Conservation (phyloP, 1,140 invertebrate species). For the Brachionus asplanchnoidis region DNA sequence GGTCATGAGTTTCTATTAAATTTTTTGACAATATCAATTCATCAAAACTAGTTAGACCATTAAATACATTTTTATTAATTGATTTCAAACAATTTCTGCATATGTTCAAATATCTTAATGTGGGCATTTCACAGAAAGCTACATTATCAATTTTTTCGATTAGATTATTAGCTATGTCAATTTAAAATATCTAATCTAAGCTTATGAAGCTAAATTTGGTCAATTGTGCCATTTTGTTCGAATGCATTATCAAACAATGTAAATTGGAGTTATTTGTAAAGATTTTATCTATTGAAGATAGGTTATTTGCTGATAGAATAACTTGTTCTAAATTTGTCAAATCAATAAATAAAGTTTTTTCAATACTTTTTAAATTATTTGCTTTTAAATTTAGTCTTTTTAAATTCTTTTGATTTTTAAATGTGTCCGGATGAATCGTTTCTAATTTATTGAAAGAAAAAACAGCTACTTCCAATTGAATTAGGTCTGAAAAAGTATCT, state of each 20-base stretch:
- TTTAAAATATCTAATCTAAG: neutral
- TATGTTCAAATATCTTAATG: neutral
- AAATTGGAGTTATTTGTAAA: neutral
- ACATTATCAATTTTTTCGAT: conserved; percentile 5
- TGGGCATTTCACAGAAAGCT: neutral
- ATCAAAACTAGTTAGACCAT: neutral
- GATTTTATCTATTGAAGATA: neutral
- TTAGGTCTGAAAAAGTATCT: neutral
- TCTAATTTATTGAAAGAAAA: conserved; percentile 11
- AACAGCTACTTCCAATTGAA: conserved; percentile 10
- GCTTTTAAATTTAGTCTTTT: neutral
- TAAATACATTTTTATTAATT: neutral
- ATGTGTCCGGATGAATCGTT: neutral
- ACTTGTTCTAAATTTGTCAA: neutral
- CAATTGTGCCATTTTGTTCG: neutral
- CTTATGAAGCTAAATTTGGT: conserved; percentile 9
- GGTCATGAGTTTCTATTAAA: neutral
- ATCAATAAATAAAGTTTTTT: neutral
- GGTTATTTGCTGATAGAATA: neutral
- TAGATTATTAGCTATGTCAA: conserved; percentile 10
- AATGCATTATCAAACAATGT: neutral
- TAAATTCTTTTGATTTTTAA: conserved; percentile 1
- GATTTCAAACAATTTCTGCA: neutral
- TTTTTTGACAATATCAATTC: conserved; percentile 30
- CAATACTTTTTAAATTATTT: neutral